Conservation (phyloP, 2,113 vertebrate species). For the Entomyzon cyanotis region DNA sequence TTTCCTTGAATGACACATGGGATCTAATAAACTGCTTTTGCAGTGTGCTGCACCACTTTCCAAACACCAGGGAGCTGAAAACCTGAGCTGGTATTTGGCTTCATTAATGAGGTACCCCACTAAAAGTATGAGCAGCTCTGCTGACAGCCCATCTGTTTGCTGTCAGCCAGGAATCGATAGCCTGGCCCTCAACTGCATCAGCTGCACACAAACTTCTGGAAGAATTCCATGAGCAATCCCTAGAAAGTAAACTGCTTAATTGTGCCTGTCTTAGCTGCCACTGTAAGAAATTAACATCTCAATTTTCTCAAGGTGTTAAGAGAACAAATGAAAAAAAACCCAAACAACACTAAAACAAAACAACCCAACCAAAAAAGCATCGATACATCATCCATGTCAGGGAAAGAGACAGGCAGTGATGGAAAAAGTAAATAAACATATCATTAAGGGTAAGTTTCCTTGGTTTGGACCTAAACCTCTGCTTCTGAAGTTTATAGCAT, state of each 20-base stretch:
- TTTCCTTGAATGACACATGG: conserved; percentile 14
- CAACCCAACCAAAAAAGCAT: neutral
- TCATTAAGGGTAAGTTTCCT: neutral
- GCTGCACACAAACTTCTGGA: conserved; percentile 22
- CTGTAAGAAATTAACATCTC: conserved; percentile 18
- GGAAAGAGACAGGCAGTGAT: neutral
- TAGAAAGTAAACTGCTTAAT: conserved; percentile 39
- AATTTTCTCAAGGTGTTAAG: neutral
- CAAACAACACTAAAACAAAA: neutral
- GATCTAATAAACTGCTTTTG: conserved; percentile 23
- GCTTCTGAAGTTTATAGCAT: neutral
- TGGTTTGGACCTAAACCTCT: neutral
- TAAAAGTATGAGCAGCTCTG: conserved; percentile 30
- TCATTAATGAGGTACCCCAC: conserved; percentile 57
- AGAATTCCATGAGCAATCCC: conserved; percentile 30
- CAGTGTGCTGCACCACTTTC: neutral
- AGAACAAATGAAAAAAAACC: neutral
- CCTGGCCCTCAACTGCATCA: neutral
- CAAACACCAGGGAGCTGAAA: conserved; percentile 30
- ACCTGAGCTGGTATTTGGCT: neutral
- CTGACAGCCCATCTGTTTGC: conserved; percentile 70
- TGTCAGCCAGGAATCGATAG: conserved; percentile 46
- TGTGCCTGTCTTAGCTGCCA: conserved; percentile 32
- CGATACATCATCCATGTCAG: neutral
- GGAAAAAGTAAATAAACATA: neutral